Base-by-base conservation (phyloP, 2,888 invertebrate species). In the Andrena praecox region DNA sequence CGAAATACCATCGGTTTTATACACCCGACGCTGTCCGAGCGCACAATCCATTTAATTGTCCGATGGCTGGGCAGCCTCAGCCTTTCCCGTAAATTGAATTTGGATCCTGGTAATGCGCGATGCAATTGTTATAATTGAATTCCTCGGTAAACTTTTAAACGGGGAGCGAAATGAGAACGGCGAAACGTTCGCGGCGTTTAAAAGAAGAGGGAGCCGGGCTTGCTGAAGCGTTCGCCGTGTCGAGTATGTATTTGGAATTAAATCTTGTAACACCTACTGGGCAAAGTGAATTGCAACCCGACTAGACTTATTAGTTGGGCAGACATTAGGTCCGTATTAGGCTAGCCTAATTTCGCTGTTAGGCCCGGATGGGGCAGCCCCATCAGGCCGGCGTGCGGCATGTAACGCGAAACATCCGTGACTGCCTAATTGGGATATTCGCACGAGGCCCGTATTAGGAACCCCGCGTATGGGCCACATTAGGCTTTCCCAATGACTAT, bases 121-220 rank as follows among this genome's bases (percentile, higher is more conserved):
- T 70, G 64, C 73, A 62, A 78, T 80, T 71, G 82, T 69, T 71
- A 66, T 59, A 74, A 76, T 74, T 77, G 81, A 77, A 74, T 81
- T 56, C 33, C 5, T 29, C 35, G 52, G 72, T 68, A 72, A 82
- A 71, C 50, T 76, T 80, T 69, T 69, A 52, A 68, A 63, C 70
- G 52, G 29, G 4, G 56, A 60, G 24, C 24, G 67, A 33, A 31
- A 72, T 20, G 77, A 52, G 59, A 67, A 54, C 31, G 67, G n/a
- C 16, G 24, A 59, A 70, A n/a, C 29, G 59, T 27, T 24, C 24
- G n/a, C n/a, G 24, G 6, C 56, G 33, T 71, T 70, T 16, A 56
- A 56, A 60, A 20, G 10, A 27, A 42, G 5, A 20, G 42, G 5
- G 16, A 0, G 50, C 29, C 3, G 42, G 16, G 4, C n/a, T 12